These are phyloP conservation scores for Adelphocoris suturalis DNA, from an alignment of 2,888 invertebrate genomes.

Conservation along the genomic window DNA sequence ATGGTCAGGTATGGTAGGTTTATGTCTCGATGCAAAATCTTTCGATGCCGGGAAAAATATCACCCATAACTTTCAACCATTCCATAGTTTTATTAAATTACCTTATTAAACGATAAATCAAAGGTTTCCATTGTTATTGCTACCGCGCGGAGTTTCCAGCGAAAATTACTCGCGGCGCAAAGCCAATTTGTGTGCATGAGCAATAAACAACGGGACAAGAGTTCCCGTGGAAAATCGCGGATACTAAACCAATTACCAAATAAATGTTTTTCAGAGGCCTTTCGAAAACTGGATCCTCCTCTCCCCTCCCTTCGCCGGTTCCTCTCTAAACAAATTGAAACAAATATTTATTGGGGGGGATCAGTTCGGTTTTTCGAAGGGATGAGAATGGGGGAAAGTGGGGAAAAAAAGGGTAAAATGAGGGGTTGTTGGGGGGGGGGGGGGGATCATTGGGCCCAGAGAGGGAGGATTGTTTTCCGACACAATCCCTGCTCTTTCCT, in stretches of 20 bases:
- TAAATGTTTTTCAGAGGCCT: constrained; percentile 71
- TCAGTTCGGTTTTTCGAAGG: constrained; percentile 1
- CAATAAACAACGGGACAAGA: constrained; percentile 54
- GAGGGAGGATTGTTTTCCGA: constrained; percentile 12
- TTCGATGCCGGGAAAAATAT: neutral
- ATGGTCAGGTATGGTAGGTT: no score
- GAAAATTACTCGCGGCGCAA: constrained; percentile 58
- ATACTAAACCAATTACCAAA: constrained; percentile 74
- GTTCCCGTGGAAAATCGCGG: constrained; percentile 12
- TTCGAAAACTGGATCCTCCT: constrained; percentile 31
- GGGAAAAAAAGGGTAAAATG: constrained; percentile 33
- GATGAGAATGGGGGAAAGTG: constrained; percentile 51
- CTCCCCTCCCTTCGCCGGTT: neutral
- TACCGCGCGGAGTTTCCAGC: neutral
- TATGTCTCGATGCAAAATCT: neutral
- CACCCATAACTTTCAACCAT: neutral
- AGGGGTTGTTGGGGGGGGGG: neutral
- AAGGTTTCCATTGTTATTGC: constrained; percentile 39
- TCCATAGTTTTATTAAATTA: constrained; percentile 31
- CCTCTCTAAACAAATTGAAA: constrained; percentile 65
- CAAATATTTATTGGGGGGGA: constrained; percentile 65
- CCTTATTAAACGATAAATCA: constrained; percentile 48
- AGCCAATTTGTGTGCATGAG: constrained; percentile 53
- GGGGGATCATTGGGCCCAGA: neutral
- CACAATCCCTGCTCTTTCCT: constrained; percentile 47